Percentiles rank a stretch among this genome's conserved stretches.
phyloP scores from a whole-genome alignment of 2,113 vertebrate genomes.

The Echinops telfairi region DNA sequence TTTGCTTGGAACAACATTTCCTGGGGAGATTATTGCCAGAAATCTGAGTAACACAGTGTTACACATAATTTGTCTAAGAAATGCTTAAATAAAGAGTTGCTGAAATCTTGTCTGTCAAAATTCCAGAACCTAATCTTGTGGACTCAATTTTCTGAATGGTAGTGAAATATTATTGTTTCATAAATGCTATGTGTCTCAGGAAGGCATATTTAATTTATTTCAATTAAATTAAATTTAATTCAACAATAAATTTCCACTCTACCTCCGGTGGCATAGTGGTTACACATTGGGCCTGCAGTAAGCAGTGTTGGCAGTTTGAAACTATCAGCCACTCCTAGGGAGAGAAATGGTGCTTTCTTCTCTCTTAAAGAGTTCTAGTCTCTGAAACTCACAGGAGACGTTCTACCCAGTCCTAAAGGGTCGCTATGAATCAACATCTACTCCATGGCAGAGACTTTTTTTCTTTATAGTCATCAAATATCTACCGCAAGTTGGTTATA shows the following conservation, averaged over 20 bases:
- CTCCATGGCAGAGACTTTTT: too few relatives aligned
- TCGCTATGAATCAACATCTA: too few relatives aligned
- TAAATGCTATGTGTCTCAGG: not conserved
- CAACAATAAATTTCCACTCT: not conserved
- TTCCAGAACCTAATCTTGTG: conserved; percentile 59
- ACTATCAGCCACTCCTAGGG: too few relatives aligned
- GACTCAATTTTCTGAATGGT: conserved; percentile 65
- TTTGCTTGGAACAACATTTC: not conserved
- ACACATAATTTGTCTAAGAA: conserved; percentile 50
- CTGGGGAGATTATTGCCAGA: conserved; percentile 23
- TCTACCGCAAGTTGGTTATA: too few relatives aligned
- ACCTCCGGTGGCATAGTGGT: too few relatives aligned
- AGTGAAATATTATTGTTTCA: conserved; percentile 47
- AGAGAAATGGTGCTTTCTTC: too few relatives aligned
- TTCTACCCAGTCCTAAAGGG: too few relatives aligned
- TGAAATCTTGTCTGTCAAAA: conserved; percentile 66
- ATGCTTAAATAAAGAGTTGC: conserved; percentile 63
- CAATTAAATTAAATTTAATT: not conserved
- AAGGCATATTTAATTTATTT: conserved; percentile 12
- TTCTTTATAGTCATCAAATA: too few relatives aligned
- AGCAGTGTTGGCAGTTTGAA: too few relatives aligned
- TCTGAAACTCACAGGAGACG: too few relatives aligned
- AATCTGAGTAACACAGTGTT: not conserved
- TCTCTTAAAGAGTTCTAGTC: too few relatives aligned
- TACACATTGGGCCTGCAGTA: too few relatives aligned